A percentile compares a stretch with the other conserved stretches of the same genome.
Evolutionary conservation across 2,888 invertebrate genomes (phyloP).

Genomic region (Drosophila diplacantha): DNA sequence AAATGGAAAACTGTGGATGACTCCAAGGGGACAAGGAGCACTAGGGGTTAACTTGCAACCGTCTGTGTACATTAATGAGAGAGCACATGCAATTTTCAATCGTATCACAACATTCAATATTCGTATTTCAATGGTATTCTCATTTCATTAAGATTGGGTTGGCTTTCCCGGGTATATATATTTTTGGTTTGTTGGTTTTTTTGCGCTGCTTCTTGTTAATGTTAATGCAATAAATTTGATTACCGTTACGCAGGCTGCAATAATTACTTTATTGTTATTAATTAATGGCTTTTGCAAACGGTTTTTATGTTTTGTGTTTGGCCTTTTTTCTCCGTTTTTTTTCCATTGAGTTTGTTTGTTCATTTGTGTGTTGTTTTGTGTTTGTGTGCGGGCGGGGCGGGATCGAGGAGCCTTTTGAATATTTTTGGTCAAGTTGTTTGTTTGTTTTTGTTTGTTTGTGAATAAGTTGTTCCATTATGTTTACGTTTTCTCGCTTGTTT

Average conservation of each 20-base stretch:
- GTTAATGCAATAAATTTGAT: slow-evolving; percentile 37
- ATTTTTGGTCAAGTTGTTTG: slow-evolving; percentile 43
- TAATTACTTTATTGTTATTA: slow-evolving; percentile 33
- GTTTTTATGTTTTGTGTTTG: slow-evolving; percentile 45
- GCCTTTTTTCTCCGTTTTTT: slow-evolving; percentile 27
- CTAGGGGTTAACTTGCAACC: neutral
- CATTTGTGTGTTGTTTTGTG: slow-evolving; percentile 14
- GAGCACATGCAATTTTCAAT: slow-evolving; percentile 44
- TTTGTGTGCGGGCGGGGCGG: slow-evolving; percentile 41
- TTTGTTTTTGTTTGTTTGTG: slow-evolving; percentile 29
- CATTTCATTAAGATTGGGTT: slow-evolving; percentile 27
- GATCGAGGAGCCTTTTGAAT: slow-evolving; percentile 36
- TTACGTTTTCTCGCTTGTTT: slow-evolving; percentile 3
- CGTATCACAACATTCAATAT: slow-evolving; percentile 69
- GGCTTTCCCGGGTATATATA: slow-evolving; percentile 14
- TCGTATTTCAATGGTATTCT: slow-evolving; percentile 49
- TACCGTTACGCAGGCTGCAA: slow-evolving; percentile 30
- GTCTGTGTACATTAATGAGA: slow-evolving; percentile 7
- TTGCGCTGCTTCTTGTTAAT: slow-evolving; percentile 33
- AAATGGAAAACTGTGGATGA: slow-evolving; percentile 36
- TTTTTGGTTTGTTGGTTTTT: slow-evolving; percentile 1
- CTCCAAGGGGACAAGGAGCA: neutral
- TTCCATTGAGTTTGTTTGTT: slow-evolving; percentile 17
- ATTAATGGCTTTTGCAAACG: slow-evolving; percentile 39
- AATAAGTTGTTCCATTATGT: slow-evolving; percentile 13